Evolutionary conservation across 1,140 invertebrate species (phyloP).

Genomic region (Zeugodacus cucurbitae): DNA sequence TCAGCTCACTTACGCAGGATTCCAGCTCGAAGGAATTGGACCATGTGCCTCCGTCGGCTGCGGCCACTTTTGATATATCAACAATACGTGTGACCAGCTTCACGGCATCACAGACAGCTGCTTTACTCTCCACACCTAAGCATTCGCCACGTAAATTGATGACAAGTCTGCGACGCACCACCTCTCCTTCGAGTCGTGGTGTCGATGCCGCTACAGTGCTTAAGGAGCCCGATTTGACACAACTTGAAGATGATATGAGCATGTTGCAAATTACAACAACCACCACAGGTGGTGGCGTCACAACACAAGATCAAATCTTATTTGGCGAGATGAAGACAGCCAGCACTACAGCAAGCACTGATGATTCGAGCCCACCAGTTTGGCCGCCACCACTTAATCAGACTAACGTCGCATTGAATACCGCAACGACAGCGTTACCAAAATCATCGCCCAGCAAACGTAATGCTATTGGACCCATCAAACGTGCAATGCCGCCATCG

Average conservation of each 20-base stretch:
- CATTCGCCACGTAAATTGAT: slow-evolving; percentile 53
- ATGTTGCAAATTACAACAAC: slow-evolving; percentile 58
- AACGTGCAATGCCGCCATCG: slow-evolving; percentile 90
- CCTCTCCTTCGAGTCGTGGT: neutral
- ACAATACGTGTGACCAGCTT: slow-evolving; percentile 57
- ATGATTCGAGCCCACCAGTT: slow-evolving; percentile 46
- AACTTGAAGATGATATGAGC: slow-evolving; percentile 57
- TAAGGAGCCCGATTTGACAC: slow-evolving; percentile 43
- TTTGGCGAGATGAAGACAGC: slow-evolving; percentile 45
- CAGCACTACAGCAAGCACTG: slow-evolving; percentile 43
- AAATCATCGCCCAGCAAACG: slow-evolving; percentile 44
- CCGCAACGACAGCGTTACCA: neutral
- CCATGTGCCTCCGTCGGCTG: neutral
- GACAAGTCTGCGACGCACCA: neutral
- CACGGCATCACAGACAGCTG: slow-evolving; percentile 58
- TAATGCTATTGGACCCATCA: slow-evolving; percentile 65
- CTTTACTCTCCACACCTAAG: slow-evolving; percentile 60
- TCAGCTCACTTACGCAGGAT: slow-evolving; percentile 72
- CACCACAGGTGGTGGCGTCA: slow-evolving; percentile 10
- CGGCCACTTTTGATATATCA: slow-evolving; percentile 52
- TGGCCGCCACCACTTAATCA: slow-evolving; percentile 46
- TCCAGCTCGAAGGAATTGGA: slow-evolving; percentile 56
- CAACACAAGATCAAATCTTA: slow-evolving; percentile 53
- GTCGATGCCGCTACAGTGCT: neutral
- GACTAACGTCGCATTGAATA: neutral